Base-by-base conservation (phyloP, 2,113 vertebrate genomes). In the Sphyrna mokarran region DNA sequence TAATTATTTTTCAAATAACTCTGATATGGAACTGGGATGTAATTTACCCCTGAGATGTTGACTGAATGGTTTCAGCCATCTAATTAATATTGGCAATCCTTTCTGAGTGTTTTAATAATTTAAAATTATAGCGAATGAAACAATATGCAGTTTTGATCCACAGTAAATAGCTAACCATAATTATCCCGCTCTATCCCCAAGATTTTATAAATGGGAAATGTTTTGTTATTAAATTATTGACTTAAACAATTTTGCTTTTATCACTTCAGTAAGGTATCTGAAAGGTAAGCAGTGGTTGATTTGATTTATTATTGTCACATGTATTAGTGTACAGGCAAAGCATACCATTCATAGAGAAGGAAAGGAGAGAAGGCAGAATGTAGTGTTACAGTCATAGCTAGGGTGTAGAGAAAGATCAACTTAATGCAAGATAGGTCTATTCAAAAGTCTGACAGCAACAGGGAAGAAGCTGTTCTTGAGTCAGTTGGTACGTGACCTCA, bases 81-180 rank as follows among this genome's bases (percentile, higher is more conserved):
- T 95, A 95, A 95, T 95, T 95, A 95, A 76, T 76, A 95, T 95
- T 70, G 26, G 94, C 43, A 95, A 95, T 95, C 94, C 43, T 54
- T 48, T 6, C 26, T 16, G 10, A 33, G 94, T 33, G 94, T 29
- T 22, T 70, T 72, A 95, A 54, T 95, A 72, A 95, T 95, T 95
- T 29, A 95, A 95, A 95, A 48, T 95, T 43, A 54, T 76, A 54
- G 94, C 70, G 48, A 72, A 95, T 95, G 94, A 72, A 95, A 95
- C 40, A 95, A 95, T 95, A 72, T 95, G 11, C 40, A 54, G 69
- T 72, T 72, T 37, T 11, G 13, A 72, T 95, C 37, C 11, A 43
- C 48, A 13, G 87, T 90, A 90, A 90, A 63, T 54, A 66, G 13
- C 23, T 54, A 14, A 54, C 68, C 29, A 48, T 95, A 95, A 76